These are phyloP conservation scores for Gasteruption jaculator DNA, from an alignment of 2,888 invertebrate genomes.

Conservation along the genomic window DNA sequence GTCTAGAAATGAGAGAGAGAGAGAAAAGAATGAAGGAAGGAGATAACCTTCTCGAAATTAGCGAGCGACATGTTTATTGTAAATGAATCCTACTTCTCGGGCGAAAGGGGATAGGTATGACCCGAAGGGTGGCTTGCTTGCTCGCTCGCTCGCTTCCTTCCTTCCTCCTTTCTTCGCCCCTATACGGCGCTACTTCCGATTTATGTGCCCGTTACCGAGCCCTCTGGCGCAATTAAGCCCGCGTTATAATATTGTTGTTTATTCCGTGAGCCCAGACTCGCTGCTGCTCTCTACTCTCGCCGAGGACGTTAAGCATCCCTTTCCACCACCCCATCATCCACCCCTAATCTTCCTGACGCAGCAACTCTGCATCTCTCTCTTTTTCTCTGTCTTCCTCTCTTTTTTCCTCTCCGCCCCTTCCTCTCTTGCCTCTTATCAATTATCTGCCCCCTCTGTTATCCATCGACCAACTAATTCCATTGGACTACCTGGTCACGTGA, in stretches of 20 bases:
- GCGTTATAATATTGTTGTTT: slow-evolving; percentile 51
- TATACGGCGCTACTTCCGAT: too few relatives aligned
- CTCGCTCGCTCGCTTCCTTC: slow-evolving; percentile 31
- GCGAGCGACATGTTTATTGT: slow-evolving; percentile 50
- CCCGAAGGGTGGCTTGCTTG: slow-evolving; percentile 20
- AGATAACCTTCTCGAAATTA: slow-evolving; percentile 43
- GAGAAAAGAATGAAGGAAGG: too few relatives aligned
- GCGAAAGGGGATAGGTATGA: slow-evolving; percentile 19
- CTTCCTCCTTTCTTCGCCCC: too few relatives aligned
- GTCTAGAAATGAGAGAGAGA: too few relatives aligned
- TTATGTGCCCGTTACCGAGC: slow-evolving; percentile 48
- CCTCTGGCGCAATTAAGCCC: slow-evolving; percentile 50
- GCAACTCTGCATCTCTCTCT: slow-evolving; percentile 20
- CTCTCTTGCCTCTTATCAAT: too few relatives aligned
- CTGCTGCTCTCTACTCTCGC: slow-evolving; percentile 39
- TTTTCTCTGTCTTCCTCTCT: slow-evolving; percentile 8
- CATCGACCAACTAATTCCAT: too few relatives aligned
- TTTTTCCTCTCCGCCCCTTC: slow-evolving; percentile 1
- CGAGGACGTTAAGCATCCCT: too few relatives aligned
- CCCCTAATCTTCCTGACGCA: slow-evolving; percentile 35
- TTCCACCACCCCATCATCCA: slow-evolving; percentile 15
- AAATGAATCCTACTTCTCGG: slow-evolving; percentile 45
- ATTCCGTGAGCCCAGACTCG: slow-evolving; percentile 44
- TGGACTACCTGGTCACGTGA: too few relatives aligned
- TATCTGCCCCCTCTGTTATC: too few relatives aligned